Conservation (phyloP, 2,113 vertebrate genomes). For the Vireo altiloquus region DNA sequence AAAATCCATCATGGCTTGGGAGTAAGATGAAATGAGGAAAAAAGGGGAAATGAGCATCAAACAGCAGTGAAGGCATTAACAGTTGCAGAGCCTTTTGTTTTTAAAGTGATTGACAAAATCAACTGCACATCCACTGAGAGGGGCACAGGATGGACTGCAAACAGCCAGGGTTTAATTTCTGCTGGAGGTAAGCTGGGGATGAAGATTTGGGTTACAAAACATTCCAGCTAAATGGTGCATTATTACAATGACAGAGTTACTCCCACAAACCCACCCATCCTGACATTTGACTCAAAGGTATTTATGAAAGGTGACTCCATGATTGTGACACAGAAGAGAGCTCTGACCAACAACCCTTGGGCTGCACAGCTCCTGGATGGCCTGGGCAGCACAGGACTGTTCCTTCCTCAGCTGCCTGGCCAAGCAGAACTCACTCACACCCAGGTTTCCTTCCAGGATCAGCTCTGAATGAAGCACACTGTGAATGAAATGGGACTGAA, state of each 20-base stretch:
- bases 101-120: constrained; percentile 1
- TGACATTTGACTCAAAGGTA: background rate
- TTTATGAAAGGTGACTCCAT: background rate
- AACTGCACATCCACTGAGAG: background rate
- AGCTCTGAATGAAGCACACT: background rate
- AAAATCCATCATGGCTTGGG: constrained; percentile 25
- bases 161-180: background rate
- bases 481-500: background rate
- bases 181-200: background rate
- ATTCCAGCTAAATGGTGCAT: background rate
- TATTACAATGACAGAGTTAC: background rate
- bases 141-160: background rate
- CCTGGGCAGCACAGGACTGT: background rate
- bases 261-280: background rate
- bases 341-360: background rate
- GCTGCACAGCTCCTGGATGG: background rate
- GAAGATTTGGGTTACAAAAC: background rate
- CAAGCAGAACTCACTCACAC: background rate
- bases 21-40: constrained; percentile 6
- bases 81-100: constrained; percentile 2
- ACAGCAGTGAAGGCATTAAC: constrained; percentile 1
- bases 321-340: background rate
- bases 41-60: constrained; percentile 19
- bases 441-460: background rate
- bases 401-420: background rate